Conservation (phyloP, 2,888 invertebrate species). For the Callyntrura sp. region DNA sequence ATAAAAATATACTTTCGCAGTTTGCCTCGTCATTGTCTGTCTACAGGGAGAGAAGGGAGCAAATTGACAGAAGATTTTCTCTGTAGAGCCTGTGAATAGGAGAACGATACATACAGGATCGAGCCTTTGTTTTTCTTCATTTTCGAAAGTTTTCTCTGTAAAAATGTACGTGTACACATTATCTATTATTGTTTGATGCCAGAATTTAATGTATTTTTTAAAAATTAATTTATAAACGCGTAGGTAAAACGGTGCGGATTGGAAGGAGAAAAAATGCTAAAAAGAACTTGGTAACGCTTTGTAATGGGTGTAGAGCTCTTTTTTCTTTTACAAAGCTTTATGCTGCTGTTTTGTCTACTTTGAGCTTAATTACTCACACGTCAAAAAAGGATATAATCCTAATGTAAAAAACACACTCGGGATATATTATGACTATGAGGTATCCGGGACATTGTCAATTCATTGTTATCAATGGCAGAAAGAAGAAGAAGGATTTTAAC, state of each 20-base stretch:
- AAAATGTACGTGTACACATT: too few relatives aligned
- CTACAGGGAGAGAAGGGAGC: neutral
- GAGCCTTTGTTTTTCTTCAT: neutral
- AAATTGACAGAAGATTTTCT: neutral
- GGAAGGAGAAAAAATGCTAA: neutral
- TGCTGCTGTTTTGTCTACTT: neutral
- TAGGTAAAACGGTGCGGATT: neutral
- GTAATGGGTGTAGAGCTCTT: neutral
- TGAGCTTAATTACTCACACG: neutral
- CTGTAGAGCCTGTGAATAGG: neutral
- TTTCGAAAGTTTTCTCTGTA: too few relatives aligned
- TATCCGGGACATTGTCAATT: neutral
- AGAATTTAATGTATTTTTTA: neutral
- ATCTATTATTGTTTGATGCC: neutral
- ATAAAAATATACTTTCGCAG: neutral
- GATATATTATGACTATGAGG: neutral
- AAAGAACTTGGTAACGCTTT: too few relatives aligned
- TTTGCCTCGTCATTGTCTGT: constrained; percentile 1
- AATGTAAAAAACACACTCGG: neutral
- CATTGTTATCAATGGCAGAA: neutral
- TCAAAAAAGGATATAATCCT: neutral
- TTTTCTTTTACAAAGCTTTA: neutral
- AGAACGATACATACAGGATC: neutral
- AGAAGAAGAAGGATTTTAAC: neutral
- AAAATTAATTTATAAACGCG: neutral